These are phyloP conservation scores for Nyctereutes procyonoides DNA, from an alignment of 2,113 vertebrate genomes.

Conservation along the genomic window DNA sequence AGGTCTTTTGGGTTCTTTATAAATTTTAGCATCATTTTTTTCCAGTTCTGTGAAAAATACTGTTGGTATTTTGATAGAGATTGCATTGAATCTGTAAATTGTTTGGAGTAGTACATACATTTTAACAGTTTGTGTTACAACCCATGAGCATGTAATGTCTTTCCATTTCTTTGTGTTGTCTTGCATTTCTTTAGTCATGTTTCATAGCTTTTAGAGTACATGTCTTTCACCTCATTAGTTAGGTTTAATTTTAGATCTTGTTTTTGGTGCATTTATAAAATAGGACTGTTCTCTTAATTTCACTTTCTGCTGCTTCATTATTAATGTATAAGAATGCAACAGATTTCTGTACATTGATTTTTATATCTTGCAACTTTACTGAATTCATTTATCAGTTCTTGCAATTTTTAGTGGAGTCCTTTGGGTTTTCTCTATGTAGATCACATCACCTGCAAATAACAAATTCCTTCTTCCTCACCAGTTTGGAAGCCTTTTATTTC, in stretches of 20 bases:
- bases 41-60: background rate
- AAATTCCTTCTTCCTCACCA: background rate
- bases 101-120: background rate
- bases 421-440: background rate
- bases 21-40: background rate
- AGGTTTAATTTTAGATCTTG: background rate
- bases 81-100: background rate
- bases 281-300: background rate
- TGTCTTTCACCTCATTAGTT: background rate
- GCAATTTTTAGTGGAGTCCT: background rate
- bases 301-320: background rate
- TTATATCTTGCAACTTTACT: background rate
- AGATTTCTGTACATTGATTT: background rate
- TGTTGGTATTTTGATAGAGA: background rate
- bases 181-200: background rate
- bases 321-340: background rate
- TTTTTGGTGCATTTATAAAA: background rate
- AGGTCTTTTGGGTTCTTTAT: background rate
- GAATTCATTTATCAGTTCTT: background rate
- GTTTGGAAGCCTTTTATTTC: background rate
- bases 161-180: background rate
- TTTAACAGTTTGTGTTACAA: background rate
- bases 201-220: background rate
- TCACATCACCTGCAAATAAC: background rate
- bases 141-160: background rate